Conservation (phyloP, 2,888 invertebrate genomes). For the Apoderus coryli region DNA sequence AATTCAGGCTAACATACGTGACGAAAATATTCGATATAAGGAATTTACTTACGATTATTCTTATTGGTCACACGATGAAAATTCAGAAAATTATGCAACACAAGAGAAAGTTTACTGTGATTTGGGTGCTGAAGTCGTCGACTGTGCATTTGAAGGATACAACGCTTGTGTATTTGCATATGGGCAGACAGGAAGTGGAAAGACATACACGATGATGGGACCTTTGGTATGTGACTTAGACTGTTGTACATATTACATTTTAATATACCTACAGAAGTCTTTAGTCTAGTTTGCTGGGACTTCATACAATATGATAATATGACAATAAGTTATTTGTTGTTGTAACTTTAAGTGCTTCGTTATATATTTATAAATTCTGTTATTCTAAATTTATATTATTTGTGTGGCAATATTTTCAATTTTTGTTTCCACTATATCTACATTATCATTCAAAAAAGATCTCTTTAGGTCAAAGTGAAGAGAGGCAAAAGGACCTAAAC, state of each 20-base stretch:
- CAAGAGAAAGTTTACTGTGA: slow-evolving; percentile 71
- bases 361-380: too few species aligned
- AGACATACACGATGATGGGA: slow-evolving; percentile 89
- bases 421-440: too few species aligned
- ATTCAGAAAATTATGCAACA: slow-evolving; percentile 57
- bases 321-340: too few species aligned
- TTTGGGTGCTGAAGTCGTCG: slow-evolving; percentile 63
- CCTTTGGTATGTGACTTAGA: slow-evolving; percentile 43
- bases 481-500: too few species aligned
- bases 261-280: too few species aligned
- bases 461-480: too few species aligned
- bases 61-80: slow-evolving; percentile 67
- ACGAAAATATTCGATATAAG: slow-evolving; percentile 43
- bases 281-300: too few species aligned
- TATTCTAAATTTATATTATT: too few species aligned
- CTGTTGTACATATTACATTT: background rate
- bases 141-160: slow-evolving; percentile 71
- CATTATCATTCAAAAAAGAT: too few species aligned
- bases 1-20: slow-evolving; percentile 28
- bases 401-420: too few species aligned
- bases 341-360: too few species aligned
- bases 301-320: too few species aligned
- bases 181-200: slow-evolving; percentile 83
- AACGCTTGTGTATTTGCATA: slow-evolving; percentile 87
- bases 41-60: slow-evolving; percentile 85